phyloP scores from a whole-genome alignment of 2,888 invertebrate genomes.

The Sicus ferrugineus region DNA sequence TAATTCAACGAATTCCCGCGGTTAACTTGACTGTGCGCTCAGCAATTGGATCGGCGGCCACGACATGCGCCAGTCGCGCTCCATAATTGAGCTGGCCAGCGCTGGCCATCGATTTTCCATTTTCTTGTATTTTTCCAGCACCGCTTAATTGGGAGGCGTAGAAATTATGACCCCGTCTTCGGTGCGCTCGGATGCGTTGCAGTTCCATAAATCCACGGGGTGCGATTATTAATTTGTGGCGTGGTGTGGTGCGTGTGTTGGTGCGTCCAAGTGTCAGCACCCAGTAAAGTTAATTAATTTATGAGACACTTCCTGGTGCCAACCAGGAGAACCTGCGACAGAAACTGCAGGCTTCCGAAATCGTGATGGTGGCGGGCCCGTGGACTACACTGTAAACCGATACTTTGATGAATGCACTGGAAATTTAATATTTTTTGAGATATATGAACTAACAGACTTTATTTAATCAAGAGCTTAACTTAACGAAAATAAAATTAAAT shows the following conservation, averaged over 20 bases:
- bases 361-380: background rate
- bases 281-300: constrained; percentile 32
- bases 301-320: constrained; percentile 31
- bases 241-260: background rate
- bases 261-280: constrained; percentile 16
- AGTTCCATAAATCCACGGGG: constrained; percentile 27
- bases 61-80: background rate
- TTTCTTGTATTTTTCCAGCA: constrained; percentile 9
- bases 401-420: constrained; percentile 2
- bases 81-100: constrained; percentile 15
- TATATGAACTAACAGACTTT: background rate
- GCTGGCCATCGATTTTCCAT: constrained; percentile 21
- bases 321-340: constrained; percentile 6
- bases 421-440: constrained; percentile 17
- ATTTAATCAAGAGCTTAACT: background rate
- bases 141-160: background rate
- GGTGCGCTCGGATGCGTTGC: background rate
- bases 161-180: constrained; percentile 15
- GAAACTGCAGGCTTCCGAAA: background rate
- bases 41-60: background rate
- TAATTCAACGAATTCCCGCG: constrained; percentile 11
- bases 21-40: constrained; percentile 27
- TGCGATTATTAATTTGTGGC: constrained; percentile 26
- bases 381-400: background rate
- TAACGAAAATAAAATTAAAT: background rate